phyloP scores from a whole-genome alignment of 2,797 vertebrate genomes.

The Coregonus sp. region DNA sequence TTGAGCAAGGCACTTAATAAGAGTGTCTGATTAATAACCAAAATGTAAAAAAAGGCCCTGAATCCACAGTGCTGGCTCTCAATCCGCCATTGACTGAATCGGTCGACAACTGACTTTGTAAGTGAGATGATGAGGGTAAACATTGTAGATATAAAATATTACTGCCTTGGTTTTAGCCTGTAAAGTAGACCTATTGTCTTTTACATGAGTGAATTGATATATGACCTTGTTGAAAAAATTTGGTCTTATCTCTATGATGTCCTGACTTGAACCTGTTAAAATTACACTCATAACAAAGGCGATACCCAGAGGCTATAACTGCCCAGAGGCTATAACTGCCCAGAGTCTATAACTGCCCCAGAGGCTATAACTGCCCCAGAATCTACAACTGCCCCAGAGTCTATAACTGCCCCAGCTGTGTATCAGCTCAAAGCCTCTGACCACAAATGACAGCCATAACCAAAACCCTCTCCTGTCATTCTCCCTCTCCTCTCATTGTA shows the following conservation, averaged over 20 bases:
- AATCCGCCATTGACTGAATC: conserved; percentile 35
- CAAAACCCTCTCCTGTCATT: not conserved
- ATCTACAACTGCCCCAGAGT: too few relatives aligned
- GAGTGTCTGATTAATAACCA: too few relatives aligned
- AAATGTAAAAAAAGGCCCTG: too few relatives aligned
- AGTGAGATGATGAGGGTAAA: not conserved
- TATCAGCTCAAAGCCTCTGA: not conserved
- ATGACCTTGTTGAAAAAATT: too few relatives aligned
- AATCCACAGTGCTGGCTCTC: not conserved
- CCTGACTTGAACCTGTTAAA: not conserved
- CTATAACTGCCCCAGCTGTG: not conserved
- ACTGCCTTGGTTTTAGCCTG: not conserved
- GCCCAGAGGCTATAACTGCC: too few relatives aligned
- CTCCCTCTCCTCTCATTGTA: conserved; percentile 19
- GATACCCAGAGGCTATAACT: too few relatives aligned
- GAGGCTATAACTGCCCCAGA: too few relatives aligned
- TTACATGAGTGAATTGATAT: not conserved
- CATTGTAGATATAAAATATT: not conserved
- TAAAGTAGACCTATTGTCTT: not conserved
- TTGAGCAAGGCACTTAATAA: too few relatives aligned
- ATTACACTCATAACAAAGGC: not conserved
- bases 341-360: too few relatives aligned
- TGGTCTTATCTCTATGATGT: too few relatives aligned
- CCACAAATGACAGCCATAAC: not conserved
- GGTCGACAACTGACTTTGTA: not conserved